Base-by-base conservation (phyloP, 2,888 invertebrate species). In the Leucophenga montana region DNA sequence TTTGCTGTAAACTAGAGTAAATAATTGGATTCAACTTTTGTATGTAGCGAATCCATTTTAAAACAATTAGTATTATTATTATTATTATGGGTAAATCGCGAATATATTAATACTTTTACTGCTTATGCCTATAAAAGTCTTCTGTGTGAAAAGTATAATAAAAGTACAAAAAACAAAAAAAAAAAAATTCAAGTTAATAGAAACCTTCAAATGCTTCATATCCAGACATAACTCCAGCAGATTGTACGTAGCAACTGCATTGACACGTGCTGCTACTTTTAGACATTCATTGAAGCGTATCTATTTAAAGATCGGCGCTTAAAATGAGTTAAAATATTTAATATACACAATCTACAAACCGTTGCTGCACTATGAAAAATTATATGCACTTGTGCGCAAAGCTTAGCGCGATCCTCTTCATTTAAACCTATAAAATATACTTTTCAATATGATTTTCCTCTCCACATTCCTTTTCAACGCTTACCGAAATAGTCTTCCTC, bases 291-390 rank as follows among this genome's bases (percentile, higher is more conserved):
- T 95, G 87, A 99, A 99, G 80, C 94, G 93, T 18, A 99, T 81
- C 81, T 81, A 71, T 31, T 6, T 22, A 11, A 22, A 22, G n/a
- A 22, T 8, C 8, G 20, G 16, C 14, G 8, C n/a, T 50, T 50
- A 50, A 16, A 50, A 6, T 39, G 11, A 50, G 6, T 18, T 50
- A 11, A 6, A 50, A 8, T 1, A 50, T n/a, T 4, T 16, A 11
- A 50, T 50, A n/a, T 5, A 50, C 8, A 0, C 2, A 50, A 22
- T 75, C 78, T 77, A 61, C 46, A 8, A 31, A 81, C 96, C 0
- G 98, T 98, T 0, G 98, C 98, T 0, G 98, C 99, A 22, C 97
- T 95, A 88, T 99, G 98, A 89, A 98, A 97, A 67, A 98, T 95
- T 14, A 96, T 91, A 48, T 95, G 93, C 14, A 97, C 94, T 61